phyloP scores from a whole-genome alignment of 1,140 invertebrate genomes.

The Brachionus rotundiformis region DNA sequence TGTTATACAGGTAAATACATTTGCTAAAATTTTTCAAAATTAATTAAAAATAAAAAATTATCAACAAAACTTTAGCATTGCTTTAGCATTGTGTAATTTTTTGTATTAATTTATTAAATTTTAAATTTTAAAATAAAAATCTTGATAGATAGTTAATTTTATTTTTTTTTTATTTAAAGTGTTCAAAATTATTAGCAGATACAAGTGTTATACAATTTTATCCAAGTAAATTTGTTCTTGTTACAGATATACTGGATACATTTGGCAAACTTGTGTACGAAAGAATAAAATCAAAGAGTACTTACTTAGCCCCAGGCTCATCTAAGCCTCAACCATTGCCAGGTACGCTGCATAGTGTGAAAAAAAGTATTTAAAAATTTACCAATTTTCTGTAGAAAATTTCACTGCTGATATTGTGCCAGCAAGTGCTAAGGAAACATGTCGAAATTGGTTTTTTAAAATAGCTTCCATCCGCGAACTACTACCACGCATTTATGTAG shows the following conservation, averaged over 20 bases:
- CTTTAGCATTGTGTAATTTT: no score
- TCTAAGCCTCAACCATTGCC: constrained; percentile 67
- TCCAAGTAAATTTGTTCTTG: constrained; percentile 93
- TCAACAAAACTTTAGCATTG: no score
- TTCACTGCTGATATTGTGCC: constrained; percentile 73
- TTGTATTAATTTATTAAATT: constrained; percentile 44
- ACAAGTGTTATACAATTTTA: constrained; percentile 87
- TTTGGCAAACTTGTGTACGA: constrained; percentile 90
- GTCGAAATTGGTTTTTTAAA: constrained; percentile 98
- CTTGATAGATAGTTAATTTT: no score
- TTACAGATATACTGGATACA: constrained; percentile 90
- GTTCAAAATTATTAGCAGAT: constrained; percentile 85
- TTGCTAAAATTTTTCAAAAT: constrained; percentile 12
- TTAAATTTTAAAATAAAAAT: constrained; percentile 53
- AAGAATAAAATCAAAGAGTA: constrained; percentile 76
- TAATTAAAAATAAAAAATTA: no score
- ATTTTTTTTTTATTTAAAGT: constrained; percentile 68
- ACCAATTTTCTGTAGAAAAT: constrained; percentile 57
- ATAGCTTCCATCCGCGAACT: constrained; percentile 94
- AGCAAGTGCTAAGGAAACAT: constrained; percentile 88
- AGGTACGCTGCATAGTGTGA: constrained; percentile 68
- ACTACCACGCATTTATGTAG: constrained; percentile 88
- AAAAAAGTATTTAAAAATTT: no score
- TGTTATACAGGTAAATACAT: constrained; percentile 74
- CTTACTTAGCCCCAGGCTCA: constrained; percentile 68